Conservation (phyloP, 1,140 invertebrate species). For the Dysdera silvatica region DNA sequence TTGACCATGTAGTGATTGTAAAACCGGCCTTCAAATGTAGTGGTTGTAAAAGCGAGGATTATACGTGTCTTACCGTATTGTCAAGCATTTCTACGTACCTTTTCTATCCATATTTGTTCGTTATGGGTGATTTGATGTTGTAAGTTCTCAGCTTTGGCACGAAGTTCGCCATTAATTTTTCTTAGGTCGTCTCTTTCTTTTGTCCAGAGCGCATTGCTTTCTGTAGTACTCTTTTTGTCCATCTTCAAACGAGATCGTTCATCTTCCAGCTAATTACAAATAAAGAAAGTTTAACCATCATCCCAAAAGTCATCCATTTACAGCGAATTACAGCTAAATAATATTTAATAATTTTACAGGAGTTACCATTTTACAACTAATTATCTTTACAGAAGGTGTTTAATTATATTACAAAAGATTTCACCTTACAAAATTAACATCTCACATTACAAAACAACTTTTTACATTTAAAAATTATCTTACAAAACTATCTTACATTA, state of each 20-base stretch:
- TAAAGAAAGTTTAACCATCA: too few species aligned
- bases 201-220: conserved; percentile 36
- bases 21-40: too few species aligned
- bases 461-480: too few species aligned
- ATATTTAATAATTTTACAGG: too few species aligned
- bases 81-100: conserved; percentile 39
- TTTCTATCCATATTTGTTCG: conserved; percentile 51
- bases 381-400: conserved; percentile 41
- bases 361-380: too few species aligned
- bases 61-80: not conserved
- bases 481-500: too few species aligned
- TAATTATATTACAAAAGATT: not conserved
- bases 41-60: not conserved
- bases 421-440: too few species aligned
- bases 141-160: conserved; percentile 12
- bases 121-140: conserved; percentile 46
- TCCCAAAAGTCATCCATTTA: too few species aligned
- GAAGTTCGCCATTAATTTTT: conserved; percentile 42
- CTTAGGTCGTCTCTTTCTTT: conserved; percentile 40
- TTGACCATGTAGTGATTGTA: too few species aligned
- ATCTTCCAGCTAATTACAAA: conserved; percentile 48
- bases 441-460: too few species aligned
- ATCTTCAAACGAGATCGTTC: conserved; percentile 51
- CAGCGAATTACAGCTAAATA: too few species aligned
- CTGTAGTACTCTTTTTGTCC: conserved; percentile 52